Base-by-base conservation (phyloP, 1,140 invertebrate species). In the Drosophila equinoxialis region DNA sequence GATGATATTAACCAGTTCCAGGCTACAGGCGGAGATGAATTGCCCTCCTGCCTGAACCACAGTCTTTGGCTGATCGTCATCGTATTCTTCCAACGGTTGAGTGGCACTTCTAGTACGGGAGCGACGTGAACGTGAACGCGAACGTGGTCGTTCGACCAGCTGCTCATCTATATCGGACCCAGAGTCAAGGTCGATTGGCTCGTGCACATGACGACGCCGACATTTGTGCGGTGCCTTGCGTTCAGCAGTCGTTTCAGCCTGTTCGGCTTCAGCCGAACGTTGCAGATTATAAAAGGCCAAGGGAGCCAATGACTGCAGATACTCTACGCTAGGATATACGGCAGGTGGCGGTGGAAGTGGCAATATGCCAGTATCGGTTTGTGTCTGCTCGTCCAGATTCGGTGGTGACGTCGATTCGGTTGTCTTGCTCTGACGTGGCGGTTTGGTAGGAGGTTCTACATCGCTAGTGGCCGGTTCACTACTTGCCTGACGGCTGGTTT, bases 31-130 rank as follows among this genome's bases (percentile, higher is more conserved):
- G 17, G 94, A 90, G 10, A 95, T 77, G 62, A 96, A 93, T 80
- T 96, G 95, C 0, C 93, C 92, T 7, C 95, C 94, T 13, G 95
- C 93, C 74, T 96, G 95, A 2, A 93, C 92, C 63, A 95, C 94
- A 0, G 94, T 93, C 63, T 82, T 85, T 3, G 94, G 94, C 37
- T 90, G 81, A 65, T 89, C 81, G 13, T 78, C 84, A 17, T 90
- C 81, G 41, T 74, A 79, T 6, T 84, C 85, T 68, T 86, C 91
- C 74, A 58, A 92, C 61, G 70, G 92, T 78, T 68, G 92, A 45
- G 65, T 93, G 26, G 77, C 81, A 72, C 65, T 93, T 86, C 54
- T 93, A 83, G 39, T 94, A 20, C 87, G 86, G 5, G 90, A 79
- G 33, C 91, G 93, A 1, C 84, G 68, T 2, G 74, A 76, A 10